Percentiles rank a stretch among this genome's conserved stretches.
Conservation (phyloP, 2,113 vertebrate genomes). For the Pithys albifrons region DNA sequence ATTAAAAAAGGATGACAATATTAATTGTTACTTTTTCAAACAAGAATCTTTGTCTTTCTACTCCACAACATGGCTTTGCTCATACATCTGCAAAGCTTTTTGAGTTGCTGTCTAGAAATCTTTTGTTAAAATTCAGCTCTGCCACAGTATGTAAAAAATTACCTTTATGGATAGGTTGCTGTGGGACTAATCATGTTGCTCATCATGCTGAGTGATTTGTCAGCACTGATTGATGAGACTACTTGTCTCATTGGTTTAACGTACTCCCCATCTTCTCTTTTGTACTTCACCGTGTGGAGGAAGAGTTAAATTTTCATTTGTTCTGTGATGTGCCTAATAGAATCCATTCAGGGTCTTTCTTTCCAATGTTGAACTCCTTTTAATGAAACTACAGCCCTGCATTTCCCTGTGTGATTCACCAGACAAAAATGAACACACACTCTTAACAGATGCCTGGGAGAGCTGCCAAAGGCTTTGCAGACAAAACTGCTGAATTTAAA, state of each 20-base stretch:
- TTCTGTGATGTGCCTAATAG: neutral
- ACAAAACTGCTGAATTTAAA: neutral
- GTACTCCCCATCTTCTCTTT: neutral
- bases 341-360: neutral
- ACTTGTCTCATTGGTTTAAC: neutral
- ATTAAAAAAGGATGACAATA: neutral
- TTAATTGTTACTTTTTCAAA: neutral
- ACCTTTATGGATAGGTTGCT: neutral
- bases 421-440: neutral
- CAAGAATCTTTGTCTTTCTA: neutral
- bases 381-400: neutral
- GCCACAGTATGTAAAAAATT: neutral
- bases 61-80: neutral
- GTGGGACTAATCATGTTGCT: neutral
- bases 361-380: neutral
- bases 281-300: neutral
- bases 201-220: neutral
- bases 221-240: neutral
- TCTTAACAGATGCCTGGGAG: rapidly evolving
- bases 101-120: neutral
- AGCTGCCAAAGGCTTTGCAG: neutral
- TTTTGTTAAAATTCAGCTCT: neutral
- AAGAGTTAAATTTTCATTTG: neutral
- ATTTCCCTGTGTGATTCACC: neutral
- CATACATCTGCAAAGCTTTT: neutral